Evolutionary conservation across 2,797 vertebrate genomes (phyloP), one percentile per base, ranked within the genome.

Genomic region (Sebastes variabilis): DNA sequence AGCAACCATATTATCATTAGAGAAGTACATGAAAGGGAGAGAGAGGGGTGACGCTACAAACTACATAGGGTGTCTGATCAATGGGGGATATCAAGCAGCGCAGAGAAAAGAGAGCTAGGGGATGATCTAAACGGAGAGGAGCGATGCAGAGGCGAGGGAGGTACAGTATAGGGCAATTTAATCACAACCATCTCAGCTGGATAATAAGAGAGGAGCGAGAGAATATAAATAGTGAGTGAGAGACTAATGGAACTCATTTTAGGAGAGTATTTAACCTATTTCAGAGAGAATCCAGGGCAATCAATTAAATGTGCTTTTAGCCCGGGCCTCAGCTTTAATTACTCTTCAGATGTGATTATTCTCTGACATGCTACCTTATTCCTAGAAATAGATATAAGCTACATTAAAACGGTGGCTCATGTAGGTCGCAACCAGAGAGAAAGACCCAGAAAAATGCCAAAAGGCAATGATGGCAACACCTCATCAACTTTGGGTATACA

Each of bases 201-300:
- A 91, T 92, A 93, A 95, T 93, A 93, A 91, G 86, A 85, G 80
- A 82, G 76, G 77, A 87, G 79, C 76, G 24, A 82, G 75, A 76
- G 79, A 86, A 87, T 89, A 92, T 90, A 94, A 93, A 95, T 94
- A 93, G 90, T 88, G 87, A 86, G 84, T 78, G 24, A 81, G 87
- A 89, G 94, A 93, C 86, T 94, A 93, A 95, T 94, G 94, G 88
- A 81, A 88, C 91, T 94, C 84, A 93, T 96, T 95, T 95, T 92
- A 88, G 93, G 74, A 72, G 72, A 89, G 87, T 83, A 87, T 94
- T 94, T 93, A 94, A 94, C 92, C 89, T 87, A 91, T 93, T 95
- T 95, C 82, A 91, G 85, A 79, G 79, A 85, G 81, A 92, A 91
- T 91, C 86, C 86, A 91, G 86, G 88, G 77, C 92, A 90, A 95